Conservation (phyloP, 1,140 invertebrate species). For the Prorops nasuta region DNA sequence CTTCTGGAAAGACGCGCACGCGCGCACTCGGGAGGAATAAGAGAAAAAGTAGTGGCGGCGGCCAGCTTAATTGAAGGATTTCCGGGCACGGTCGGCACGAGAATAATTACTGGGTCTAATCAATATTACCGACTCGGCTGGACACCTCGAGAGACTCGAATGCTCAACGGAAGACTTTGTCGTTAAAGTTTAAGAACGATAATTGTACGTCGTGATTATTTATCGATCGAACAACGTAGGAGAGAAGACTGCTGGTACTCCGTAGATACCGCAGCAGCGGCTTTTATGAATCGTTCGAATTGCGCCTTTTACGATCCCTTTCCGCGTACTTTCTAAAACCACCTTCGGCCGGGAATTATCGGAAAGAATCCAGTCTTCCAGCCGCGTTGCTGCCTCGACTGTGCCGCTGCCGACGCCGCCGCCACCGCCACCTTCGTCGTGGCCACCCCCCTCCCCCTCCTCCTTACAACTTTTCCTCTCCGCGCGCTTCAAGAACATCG, state of each 20-base stretch:
- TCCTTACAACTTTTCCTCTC: slow-evolving; percentile 14
- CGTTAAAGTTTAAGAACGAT: slow-evolving; percentile 16
- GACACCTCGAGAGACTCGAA: background rate
- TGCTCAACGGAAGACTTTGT: slow-evolving; percentile 5
- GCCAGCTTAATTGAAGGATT: background rate
- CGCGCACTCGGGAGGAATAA: too few relatives aligned
- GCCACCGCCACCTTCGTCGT: too few relatives aligned
- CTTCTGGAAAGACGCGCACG: too few relatives aligned
- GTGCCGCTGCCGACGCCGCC: too few relatives aligned
- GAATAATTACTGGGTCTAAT: slow-evolving; percentile 21
- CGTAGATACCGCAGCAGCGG: background rate
- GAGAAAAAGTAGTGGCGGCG: too few relatives aligned
- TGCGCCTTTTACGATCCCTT: background rate
- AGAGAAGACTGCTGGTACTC: too few relatives aligned
- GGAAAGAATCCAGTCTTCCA: slow-evolving; percentile 2
- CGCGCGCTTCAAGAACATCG: too few relatives aligned
- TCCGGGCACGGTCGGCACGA: background rate
- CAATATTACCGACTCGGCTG: background rate
- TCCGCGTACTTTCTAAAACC: background rate
- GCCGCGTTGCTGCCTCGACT: too few relatives aligned
- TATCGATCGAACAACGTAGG: slow-evolving; percentile 21
- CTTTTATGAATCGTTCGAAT: background rate
- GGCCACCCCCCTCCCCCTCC: slow-evolving; percentile 6
- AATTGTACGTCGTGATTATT: slow-evolving; percentile 19
- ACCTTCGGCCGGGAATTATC: background rate